phyloP scores from a whole-genome alignment of 2,113 vertebrate genomes.

The Petromus typicus region DNA sequence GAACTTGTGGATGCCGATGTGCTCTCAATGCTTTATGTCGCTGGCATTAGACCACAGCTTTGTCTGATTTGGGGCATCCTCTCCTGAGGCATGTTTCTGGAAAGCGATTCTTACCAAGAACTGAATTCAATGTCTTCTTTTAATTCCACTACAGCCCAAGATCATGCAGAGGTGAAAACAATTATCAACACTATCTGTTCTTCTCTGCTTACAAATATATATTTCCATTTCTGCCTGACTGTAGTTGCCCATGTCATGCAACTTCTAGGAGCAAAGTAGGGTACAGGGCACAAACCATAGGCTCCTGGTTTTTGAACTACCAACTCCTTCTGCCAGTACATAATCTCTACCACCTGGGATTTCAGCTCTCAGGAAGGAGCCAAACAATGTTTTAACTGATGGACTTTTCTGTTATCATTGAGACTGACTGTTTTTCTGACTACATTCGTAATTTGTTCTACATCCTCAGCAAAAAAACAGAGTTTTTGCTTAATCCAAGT shows the following conservation, averaged over 20 bases:
- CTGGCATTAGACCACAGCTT: background rate
- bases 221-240: constrained; percentile 20
- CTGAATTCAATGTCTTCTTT: constrained; percentile 41
- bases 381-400: constrained; percentile 5
- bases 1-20: background rate
- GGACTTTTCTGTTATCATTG: background rate
- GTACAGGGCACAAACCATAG: background rate
- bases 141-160: background rate
- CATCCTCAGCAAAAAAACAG: background rate
- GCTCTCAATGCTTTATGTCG: background rate
- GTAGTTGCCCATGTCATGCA: background rate
- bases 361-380: background rate
- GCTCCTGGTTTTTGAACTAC: constrained; percentile 5
- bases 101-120: background rate
- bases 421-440: background rate
- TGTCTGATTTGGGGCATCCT: background rate
- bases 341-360: background rate
- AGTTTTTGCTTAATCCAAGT: constrained; percentile 26
- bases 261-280: background rate
- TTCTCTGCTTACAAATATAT: background rate
- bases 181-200: background rate
- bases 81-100: background rate
- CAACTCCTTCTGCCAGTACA: background rate
- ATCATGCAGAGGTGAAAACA: background rate
- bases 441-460: background rate